These are phyloP conservation scores for Lepus europaeus DNA, from an alignment of 2,113 vertebrate species.

Conservation along the genomic window DNA sequence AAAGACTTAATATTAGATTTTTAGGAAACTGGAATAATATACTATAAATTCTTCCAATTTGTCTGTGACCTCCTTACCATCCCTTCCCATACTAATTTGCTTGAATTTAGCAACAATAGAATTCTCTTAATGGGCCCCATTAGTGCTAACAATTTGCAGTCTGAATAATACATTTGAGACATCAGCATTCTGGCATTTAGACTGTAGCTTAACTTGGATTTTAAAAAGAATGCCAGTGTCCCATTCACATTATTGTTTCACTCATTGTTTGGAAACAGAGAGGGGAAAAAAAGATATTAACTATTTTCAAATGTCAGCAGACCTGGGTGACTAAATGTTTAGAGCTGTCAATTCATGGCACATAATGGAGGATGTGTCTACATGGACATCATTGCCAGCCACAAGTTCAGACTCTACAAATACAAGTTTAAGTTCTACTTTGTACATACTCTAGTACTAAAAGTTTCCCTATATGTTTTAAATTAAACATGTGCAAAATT, in stretches of 20 bases:
- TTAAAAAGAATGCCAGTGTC: slow-evolving; percentile 83
- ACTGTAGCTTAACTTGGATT: slow-evolving; percentile 86
- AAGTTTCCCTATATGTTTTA: neutral
- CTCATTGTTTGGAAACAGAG: slow-evolving; percentile 84
- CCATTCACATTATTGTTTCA: slow-evolving; percentile 85
- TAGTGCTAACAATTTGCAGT: slow-evolving; percentile 77
- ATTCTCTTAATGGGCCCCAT: slow-evolving; percentile 64
- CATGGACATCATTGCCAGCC: neutral
- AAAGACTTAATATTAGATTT: slow-evolving; percentile 42
- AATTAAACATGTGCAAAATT: slow-evolving; percentile 9
- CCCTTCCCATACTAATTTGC: neutral
- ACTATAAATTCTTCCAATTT: slow-evolving; percentile 50
- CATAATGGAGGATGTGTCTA: neutral
- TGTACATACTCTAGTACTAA: neutral
- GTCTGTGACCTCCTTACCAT: slow-evolving; percentile 23
- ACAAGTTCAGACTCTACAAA: neutral
- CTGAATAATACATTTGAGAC: slow-evolving; percentile 86
- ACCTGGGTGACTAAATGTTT: slow-evolving; percentile 26
- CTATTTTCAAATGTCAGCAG: slow-evolving; percentile 88
- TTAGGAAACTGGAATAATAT: slow-evolving; percentile 40
- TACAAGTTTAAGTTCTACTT: neutral
- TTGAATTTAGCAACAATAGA: slow-evolving; percentile 65
- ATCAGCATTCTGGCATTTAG: slow-evolving; percentile 88
- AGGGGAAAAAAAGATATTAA: slow-evolving; percentile 81
- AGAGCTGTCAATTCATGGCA: neutral